phyloP scores from a whole-genome alignment of 2,797 vertebrate species.

The Chelmon rostratus region DNA sequence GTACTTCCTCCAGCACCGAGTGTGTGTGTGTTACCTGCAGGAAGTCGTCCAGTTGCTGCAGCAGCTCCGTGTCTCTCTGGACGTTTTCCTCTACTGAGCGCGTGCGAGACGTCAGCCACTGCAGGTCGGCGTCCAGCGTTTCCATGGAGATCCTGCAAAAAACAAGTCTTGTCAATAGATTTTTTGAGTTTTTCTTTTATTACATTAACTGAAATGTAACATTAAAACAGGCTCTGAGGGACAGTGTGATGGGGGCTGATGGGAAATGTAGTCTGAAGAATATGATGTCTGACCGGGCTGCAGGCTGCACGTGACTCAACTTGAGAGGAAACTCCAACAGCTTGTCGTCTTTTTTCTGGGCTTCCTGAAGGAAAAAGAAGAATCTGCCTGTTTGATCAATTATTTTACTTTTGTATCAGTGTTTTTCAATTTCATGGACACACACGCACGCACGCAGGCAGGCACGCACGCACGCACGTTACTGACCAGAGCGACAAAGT shows the following conservation, averaged over 20 bases:
- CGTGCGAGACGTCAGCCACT: conserved; percentile 83
- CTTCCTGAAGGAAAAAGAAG: conserved; percentile 85
- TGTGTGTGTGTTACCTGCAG: conserved; percentile 87
- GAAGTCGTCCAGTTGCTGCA: conserved; percentile 90
- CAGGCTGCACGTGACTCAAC: conserved; percentile 87
- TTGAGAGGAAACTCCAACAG: conserved; percentile 91
- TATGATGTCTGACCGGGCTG: conserved; percentile 85
- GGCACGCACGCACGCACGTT: background rate
- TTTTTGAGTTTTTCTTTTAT: too few species aligned
- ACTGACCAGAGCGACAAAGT: conserved; percentile 95
- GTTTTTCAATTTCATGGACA: background rate
- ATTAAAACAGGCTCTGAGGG: too few species aligned
- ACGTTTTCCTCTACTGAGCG: conserved; percentile 87
- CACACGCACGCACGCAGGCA: conserved; percentile 5
- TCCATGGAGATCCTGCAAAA: conserved; percentile 89
- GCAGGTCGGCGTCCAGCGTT: conserved; percentile 88
- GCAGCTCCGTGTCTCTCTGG: conserved; percentile 87
- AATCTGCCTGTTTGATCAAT: background rate
- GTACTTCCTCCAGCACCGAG: background rate
- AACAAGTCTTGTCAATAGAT: too few species aligned
- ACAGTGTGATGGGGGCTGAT: background rate
- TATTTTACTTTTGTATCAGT: background rate
- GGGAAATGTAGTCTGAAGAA: background rate
- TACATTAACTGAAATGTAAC: background rate
- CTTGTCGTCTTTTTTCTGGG: conserved; percentile 90